These are phyloP conservation scores for Trematomus bernacchii DNA, from an alignment of 2,797 vertebrate genomes.

Conservation along the genomic window DNA sequence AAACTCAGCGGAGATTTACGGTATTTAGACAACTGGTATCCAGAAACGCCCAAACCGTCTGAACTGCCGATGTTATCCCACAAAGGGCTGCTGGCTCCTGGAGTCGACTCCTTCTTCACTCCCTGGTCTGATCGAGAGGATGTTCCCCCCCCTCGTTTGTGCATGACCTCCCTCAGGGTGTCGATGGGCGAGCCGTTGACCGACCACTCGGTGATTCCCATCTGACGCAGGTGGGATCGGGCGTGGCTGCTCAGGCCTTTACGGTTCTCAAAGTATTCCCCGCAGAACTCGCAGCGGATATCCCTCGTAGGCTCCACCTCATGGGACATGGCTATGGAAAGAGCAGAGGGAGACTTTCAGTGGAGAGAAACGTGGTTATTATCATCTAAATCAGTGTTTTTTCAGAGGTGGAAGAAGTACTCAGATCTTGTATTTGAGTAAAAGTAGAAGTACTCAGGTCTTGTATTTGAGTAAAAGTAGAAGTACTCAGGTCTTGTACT, in stretches of 20 bases:
- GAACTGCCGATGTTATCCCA: constrained; percentile 69
- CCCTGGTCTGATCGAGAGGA: constrained; percentile 82
- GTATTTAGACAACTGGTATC: constrained; percentile 73
- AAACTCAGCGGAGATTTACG: constrained; percentile 82
- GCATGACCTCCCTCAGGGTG: constrained; percentile 91
- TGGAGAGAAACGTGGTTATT: not conserved
- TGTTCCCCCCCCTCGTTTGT: constrained; percentile 84
- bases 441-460: no score
- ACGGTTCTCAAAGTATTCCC: constrained; percentile 89
- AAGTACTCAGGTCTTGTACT: no score
- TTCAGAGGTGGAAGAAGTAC: no score
- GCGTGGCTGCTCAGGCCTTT: constrained; percentile 90
- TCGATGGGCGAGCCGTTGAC: constrained; percentile 93
- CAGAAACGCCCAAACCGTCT: constrained; percentile 70
- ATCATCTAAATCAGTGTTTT: no score
- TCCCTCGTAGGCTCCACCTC: constrained; percentile 91
- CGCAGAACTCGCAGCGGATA: constrained; percentile 90
- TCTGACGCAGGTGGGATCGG: constrained; percentile 88
- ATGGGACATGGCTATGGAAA: constrained; percentile 82
- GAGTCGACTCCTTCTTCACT: constrained; percentile 90
- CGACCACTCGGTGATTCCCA: constrained; percentile 89
- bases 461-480: no score
- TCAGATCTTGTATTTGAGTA: no score
- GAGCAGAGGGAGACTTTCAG: constrained; percentile 8
- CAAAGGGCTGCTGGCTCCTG: constrained; percentile 65